Conservation (phyloP, 2,888 invertebrate genomes). For the Danaus chrysippus region DNA sequence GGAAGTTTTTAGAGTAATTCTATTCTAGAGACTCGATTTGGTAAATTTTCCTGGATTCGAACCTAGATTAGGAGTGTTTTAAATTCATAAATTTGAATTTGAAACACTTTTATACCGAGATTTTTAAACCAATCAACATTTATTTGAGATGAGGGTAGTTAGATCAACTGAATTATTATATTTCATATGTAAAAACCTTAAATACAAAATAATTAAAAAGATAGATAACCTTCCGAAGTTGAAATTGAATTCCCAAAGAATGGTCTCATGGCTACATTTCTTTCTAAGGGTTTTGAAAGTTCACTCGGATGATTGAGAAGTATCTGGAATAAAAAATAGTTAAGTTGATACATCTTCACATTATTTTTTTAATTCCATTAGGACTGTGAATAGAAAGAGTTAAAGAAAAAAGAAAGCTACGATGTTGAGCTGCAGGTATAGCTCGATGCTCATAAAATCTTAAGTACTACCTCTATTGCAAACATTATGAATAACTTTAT, state of each 20-base stretch:
- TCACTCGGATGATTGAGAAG: constrained; percentile 40
- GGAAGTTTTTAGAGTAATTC: too few relatives aligned
- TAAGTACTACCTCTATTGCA: too few relatives aligned
- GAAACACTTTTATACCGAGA: too few relatives aligned
- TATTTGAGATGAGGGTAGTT: not conserved
- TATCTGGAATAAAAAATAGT: constrained; percentile 25
- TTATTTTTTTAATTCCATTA: not conserved
- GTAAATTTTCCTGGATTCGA: too few relatives aligned
- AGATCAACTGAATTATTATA: not conserved
- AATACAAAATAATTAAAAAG: not conserved
- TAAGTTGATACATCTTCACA: not conserved
- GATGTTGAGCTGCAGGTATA: too few relatives aligned
- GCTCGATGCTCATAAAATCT: too few relatives aligned
- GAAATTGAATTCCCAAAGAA: constrained; percentile 46
- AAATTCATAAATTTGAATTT: too few relatives aligned
- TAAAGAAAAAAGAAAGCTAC: too few relatives aligned
- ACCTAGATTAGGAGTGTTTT: too few relatives aligned
- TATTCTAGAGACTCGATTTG: too few relatives aligned
- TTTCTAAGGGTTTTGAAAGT: constrained; percentile 40
- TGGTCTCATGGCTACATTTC: constrained; percentile 43
- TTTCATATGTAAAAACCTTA: not conserved
- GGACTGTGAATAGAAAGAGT: not conserved
- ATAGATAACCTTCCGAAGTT: constrained; percentile 42
- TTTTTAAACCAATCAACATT: too few relatives aligned
- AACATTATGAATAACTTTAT: too few relatives aligned